Conservation (phyloP, 2,113 vertebrate genomes). For the Pycnonotus jocosus region DNA sequence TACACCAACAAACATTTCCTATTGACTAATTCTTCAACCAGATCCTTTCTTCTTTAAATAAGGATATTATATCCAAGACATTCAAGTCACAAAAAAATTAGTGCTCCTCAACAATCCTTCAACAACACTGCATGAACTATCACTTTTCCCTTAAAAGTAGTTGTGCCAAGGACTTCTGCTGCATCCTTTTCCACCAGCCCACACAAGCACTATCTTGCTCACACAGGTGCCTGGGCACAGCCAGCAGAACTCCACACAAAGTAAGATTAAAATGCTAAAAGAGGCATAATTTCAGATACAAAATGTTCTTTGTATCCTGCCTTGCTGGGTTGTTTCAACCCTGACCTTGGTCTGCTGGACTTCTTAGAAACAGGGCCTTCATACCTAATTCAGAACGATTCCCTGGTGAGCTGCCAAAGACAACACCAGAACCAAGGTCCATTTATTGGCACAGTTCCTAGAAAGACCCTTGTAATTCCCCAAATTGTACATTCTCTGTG, state of each 20-base stretch:
- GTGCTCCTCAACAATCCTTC: not conserved
- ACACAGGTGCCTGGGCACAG: not conserved
- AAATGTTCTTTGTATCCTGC: not conserved
- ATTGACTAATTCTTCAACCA: not conserved
- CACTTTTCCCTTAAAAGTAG: not conserved
- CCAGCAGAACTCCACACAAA: not conserved
- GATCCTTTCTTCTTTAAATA: not conserved
- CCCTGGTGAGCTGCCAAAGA: not conserved
- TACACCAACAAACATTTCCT: not conserved
- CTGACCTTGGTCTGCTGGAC: not conserved
- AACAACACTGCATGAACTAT: not conserved
- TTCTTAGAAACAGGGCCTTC: not conserved
- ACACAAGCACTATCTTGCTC: not conserved
- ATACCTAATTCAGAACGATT: constrained; percentile 1
- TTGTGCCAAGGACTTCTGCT: not conserved
- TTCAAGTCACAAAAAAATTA: not conserved
- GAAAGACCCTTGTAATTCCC: not conserved
- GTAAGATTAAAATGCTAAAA: not conserved
- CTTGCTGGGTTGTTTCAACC: not conserved
- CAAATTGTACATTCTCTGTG: not conserved
- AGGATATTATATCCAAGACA: not conserved
- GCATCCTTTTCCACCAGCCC: not conserved
- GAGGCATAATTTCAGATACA: not conserved
- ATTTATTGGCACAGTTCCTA: not conserved
- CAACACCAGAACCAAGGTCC: not conserved